Percentiles rank a stretch among this genome's conserved stretches.
These are phyloP conservation scores for Eurystomus gularis DNA, from an alignment of 2,113 vertebrate genomes.

Conservation along the genomic window DNA sequence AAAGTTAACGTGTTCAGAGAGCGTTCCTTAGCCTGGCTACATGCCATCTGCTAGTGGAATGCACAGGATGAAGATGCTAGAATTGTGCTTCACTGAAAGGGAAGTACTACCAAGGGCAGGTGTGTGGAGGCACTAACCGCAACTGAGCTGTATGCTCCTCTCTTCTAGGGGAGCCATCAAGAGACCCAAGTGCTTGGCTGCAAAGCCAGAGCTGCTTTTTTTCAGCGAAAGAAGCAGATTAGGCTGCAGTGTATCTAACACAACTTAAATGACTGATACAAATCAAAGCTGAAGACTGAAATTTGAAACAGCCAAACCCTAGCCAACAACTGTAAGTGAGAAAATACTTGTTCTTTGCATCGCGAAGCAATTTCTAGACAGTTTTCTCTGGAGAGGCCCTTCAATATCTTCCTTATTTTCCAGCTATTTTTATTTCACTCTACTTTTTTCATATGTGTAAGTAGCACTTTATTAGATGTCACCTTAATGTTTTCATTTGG, in stretches of 20 bases:
- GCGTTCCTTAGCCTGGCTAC: not conserved
- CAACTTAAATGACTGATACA: not conserved
- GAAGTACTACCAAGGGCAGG: not conserved
- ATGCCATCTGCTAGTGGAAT: not conserved
- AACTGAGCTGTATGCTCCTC: fast-evolving
- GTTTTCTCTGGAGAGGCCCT: not conserved
- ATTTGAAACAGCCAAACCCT: not conserved
- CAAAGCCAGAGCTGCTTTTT: not conserved
- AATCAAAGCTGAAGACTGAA: not conserved
- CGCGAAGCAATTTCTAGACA: not conserved
- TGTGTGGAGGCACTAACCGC: not conserved
- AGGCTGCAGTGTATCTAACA: not conserved
- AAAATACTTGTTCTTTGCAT: not conserved
- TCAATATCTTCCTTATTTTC: not conserved
- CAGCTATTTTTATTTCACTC: not conserved
- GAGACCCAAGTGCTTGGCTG: not conserved
- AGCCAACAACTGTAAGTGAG: not conserved
- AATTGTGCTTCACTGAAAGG: not conserved
- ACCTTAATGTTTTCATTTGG: not conserved
- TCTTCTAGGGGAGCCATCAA: not conserved
- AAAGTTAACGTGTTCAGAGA: not conserved
- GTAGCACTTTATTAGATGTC: not conserved
- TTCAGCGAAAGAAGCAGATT: not conserved
- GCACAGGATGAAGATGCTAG: not conserved
- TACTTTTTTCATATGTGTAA: not conserved